Conservation (phyloP, 2,888 invertebrate genomes). For the Sminthurinus aureus region DNA sequence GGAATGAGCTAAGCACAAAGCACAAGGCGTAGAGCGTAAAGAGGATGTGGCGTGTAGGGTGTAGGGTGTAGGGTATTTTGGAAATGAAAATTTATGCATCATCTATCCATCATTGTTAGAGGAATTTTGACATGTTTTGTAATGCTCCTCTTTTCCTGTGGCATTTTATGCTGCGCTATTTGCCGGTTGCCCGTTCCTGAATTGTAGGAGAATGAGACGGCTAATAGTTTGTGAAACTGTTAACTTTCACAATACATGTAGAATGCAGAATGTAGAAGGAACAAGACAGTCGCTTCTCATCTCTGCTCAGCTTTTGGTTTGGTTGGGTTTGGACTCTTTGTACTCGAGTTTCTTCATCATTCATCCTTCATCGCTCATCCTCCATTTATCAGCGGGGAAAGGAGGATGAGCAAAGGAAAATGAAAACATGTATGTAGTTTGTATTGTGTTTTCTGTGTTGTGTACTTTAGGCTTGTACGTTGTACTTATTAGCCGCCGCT, state of each 20-base stretch:
- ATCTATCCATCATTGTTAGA: slow-evolving; percentile 35
- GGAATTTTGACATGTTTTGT: slow-evolving; percentile 1
- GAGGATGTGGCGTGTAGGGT: too few species aligned
- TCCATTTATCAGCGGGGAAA: neutral
- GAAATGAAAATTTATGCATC: slow-evolving; percentile 30
- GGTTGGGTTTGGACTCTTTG: neutral
- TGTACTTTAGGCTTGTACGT: neutral
- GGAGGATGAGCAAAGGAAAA: neutral
- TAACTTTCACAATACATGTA: neutral
- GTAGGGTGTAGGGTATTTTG: neutral
- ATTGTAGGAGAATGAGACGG: neutral
- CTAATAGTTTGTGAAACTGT: neutral
- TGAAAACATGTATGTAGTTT: neutral
- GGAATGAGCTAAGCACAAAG: neutral
- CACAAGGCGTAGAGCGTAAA: neutral
- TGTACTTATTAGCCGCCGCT: neutral
- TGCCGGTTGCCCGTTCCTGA: neutral
- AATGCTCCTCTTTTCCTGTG: neutral
- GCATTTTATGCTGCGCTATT: too few species aligned
- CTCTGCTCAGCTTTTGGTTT: too few species aligned
- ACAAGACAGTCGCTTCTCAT: too few species aligned
- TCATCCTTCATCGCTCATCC: neutral
- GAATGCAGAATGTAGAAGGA: too few species aligned
- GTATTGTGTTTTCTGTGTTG: neutral
- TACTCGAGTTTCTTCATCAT: neutral